Evolutionary conservation across 2,797 vertebrate genomes (phyloP).

Genomic region (Dendrocincla fuliginosa): DNA sequence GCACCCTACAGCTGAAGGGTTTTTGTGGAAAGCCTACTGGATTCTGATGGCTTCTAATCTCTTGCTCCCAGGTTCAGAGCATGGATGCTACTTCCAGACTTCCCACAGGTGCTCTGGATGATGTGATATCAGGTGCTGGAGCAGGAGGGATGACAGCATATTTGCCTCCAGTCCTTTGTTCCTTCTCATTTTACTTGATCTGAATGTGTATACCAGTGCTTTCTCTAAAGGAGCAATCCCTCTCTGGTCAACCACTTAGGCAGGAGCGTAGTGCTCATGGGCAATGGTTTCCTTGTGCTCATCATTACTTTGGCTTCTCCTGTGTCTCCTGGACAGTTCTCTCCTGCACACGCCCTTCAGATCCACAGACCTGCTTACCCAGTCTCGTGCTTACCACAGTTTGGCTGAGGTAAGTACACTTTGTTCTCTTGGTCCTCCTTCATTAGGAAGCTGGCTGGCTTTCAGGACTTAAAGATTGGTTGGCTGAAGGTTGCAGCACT

Average conservation of each 20-base stretch:
- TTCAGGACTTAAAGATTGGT: background rate
- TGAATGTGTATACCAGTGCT: rapidly evolving
- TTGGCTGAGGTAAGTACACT: background rate
- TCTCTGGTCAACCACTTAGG: background rate
- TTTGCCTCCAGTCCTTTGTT: background rate
- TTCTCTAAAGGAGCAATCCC: background rate
- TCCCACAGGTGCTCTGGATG: background rate
- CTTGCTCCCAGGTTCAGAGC: background rate
- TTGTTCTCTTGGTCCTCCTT: background rate
- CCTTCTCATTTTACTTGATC: background rate
- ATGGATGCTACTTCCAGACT: background rate
- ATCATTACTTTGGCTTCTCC: background rate
- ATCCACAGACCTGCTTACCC: conserved; percentile 27
- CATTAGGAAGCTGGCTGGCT: background rate
- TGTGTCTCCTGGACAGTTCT: background rate
- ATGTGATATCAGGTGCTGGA: background rate
- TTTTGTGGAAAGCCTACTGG: background rate
- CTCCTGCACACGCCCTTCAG: background rate
- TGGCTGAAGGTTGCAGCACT: background rate
- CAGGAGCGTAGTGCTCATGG: background rate
- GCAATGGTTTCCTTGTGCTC: background rate
- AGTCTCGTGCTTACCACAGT: conserved; percentile 13
- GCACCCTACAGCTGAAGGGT: background rate
- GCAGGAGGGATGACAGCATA: background rate
- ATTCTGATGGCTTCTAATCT: background rate